Conservation (phyloP, 1,140 invertebrate genomes). For the Cotesia chilonis region DNA sequence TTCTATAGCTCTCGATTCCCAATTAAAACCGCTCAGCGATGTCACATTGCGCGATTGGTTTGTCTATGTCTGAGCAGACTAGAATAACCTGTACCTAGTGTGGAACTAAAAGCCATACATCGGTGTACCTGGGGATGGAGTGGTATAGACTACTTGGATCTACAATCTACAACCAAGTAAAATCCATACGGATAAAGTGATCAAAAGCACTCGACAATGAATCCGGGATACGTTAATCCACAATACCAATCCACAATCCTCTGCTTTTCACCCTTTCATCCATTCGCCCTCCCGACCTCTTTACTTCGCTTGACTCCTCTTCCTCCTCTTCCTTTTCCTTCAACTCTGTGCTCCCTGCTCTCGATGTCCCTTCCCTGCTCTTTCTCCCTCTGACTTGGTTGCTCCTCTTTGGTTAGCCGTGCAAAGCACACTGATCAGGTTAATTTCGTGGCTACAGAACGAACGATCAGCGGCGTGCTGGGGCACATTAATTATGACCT, state of each 20-base stretch:
- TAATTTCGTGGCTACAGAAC: constrained; percentile 24
- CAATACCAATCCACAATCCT: constrained; percentile 12
- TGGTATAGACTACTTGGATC: no score
- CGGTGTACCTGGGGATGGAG: not conserved
- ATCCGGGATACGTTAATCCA: constrained; percentile 21
- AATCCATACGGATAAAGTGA: constrained; percentile 5
- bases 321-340: constrained; percentile 4
- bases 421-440: constrained; percentile 20
- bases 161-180: not conserved
- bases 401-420: constrained; percentile 12
- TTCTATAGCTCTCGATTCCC: not conserved
- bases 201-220: constrained; percentile 28
- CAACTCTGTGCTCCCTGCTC: not conserved
- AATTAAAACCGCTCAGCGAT: not conserved
- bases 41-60: not conserved
- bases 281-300: not conserved
- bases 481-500: constrained; percentile 23
- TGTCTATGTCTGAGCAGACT: constrained; percentile 4
- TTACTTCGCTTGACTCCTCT: not conserved
- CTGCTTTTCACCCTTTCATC: constrained; percentile 1
- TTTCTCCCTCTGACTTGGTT: not conserved
- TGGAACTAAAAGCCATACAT: not conserved
- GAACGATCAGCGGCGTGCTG: constrained; percentile 14
- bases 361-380: not conserved
- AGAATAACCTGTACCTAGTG: no score